Percentiles rank a stretch among this genome's conserved stretches.
Conservation (phyloP, 1,140 invertebrate genomes). For the Zaprionus vittiger region DNA sequence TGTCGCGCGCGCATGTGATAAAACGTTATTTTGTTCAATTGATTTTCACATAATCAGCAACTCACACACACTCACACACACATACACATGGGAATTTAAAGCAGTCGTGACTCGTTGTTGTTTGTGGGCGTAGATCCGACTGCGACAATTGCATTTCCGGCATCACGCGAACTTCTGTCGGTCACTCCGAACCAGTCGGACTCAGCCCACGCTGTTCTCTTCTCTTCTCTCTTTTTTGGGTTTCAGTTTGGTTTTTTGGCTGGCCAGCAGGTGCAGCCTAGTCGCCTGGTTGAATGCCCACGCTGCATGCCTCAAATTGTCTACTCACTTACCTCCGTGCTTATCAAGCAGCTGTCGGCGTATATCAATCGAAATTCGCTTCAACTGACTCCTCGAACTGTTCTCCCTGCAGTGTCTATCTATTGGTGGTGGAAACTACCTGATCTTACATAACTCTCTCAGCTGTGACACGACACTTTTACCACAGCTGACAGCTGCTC, state of each 20-base stretch:
- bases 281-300: slow-evolving; percentile 28
- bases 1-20: slow-evolving; percentile 57
- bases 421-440: slow-evolving; percentile 18
- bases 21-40: slow-evolving; percentile 67
- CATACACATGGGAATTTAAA: not conserved
- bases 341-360: slow-evolving; percentile 64
- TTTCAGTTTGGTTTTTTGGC: slow-evolving; percentile 16
- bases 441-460: not conserved
- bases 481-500: slow-evolving; percentile 6
- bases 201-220: slow-evolving; percentile 45
- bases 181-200: slow-evolving; percentile 12
- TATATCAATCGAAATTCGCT: slow-evolving; percentile 65
- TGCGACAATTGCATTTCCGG: slow-evolving; percentile 81
- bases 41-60: slow-evolving; percentile 65
- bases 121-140: slow-evolving; percentile 60
- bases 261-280: slow-evolving; percentile 61
- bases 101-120: slow-evolving; percentile 9
- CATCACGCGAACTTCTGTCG: slow-evolving; percentile 52
- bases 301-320: slow-evolving; percentile 70
- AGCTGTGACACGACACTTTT: not conserved
- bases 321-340: slow-evolving; percentile 53
- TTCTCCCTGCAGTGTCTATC: not conserved
- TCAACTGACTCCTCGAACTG: slow-evolving; percentile 2
- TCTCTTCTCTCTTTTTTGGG: slow-evolving; percentile 1
- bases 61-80: slow-evolving; percentile 42